Evolutionary conservation across 2,113 vertebrate species (phyloP).

Genomic region (Eolophus roseicapilla): DNA sequence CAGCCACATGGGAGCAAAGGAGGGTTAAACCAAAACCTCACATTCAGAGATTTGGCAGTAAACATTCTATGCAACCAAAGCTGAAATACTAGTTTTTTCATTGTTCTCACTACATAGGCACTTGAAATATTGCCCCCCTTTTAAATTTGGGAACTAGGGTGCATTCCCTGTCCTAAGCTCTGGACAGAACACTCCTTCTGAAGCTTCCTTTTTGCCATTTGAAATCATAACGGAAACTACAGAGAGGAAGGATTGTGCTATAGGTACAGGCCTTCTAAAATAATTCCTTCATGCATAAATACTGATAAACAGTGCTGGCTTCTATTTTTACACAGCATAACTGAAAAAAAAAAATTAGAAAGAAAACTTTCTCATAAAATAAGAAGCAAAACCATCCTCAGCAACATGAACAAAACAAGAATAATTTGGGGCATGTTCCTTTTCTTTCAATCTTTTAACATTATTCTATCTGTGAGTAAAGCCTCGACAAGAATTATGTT

Average conservation of each 20-base stretch:
- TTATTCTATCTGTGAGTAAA: not conserved
- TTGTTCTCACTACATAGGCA: not conserved
- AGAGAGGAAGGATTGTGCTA: not conserved
- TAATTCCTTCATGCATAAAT: not conserved
- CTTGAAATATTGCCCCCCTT: not conserved
- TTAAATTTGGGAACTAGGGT: not conserved
- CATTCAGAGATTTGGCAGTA: not conserved
- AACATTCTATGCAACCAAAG: not conserved
- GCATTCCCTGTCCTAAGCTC: not conserved
- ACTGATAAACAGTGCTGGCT: not conserved
- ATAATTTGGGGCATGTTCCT: not conserved
- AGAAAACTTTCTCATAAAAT: not conserved
- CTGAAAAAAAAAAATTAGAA: not conserved
- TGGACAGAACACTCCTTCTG: not conserved
- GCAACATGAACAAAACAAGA: not conserved
- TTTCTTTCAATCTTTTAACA: not conserved
- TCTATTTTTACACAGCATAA: not conserved
- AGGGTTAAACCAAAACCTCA: not conserved
- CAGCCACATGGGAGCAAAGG: not conserved
- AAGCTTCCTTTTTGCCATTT: not conserved
- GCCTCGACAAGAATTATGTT: not conserved
- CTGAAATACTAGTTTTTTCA: not conserved
- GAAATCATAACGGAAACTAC: not conserved
- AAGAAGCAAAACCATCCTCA: not conserved
- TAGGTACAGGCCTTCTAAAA: not conserved